These are phyloP conservation scores for Noctua comes DNA, from an alignment of 2,888 invertebrate species.

Conservation along the genomic window DNA sequence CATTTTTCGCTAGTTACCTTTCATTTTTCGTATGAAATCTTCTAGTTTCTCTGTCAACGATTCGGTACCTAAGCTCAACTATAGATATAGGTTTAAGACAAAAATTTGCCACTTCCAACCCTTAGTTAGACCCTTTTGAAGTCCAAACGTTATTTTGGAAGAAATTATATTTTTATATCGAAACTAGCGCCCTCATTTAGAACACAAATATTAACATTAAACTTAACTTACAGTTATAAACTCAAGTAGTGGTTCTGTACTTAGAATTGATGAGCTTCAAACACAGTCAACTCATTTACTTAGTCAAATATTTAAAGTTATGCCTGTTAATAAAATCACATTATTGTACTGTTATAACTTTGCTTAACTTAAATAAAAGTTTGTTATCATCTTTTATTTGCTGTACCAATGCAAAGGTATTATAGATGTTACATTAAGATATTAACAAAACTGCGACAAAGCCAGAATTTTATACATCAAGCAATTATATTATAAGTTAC, in stretches of 20 bases:
- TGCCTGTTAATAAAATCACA: slow-evolving; percentile 32
- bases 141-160: slow-evolving; percentile 49
- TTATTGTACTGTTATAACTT: slow-evolving; percentile 55
- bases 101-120: slow-evolving; percentile 44
- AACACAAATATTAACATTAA: slow-evolving; percentile 22
- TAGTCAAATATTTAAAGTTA: slow-evolving; percentile 63
- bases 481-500: slow-evolving; percentile 63
- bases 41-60: slow-evolving; percentile 24
- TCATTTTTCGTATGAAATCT: slow-evolving; percentile 2
- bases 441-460: slow-evolving; percentile 33
- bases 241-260: slow-evolving; percentile 35
- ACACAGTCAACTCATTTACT: slow-evolving; percentile 43
- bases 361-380: slow-evolving; percentile 45
- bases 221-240: slow-evolving; percentile 42
- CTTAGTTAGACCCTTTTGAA: slow-evolving; percentile 28
- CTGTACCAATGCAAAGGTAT: slow-evolving; percentile 32
- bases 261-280: slow-evolving; percentile 38
- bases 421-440: slow-evolving; percentile 33
- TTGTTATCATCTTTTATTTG: slow-evolving; percentile 38
- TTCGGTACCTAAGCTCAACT: slow-evolving; percentile 51
- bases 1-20: slow-evolving; percentile 22
- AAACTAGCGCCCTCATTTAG: slow-evolving; percentile 30
- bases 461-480: slow-evolving; percentile 56
- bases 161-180: slow-evolving; percentile 56
- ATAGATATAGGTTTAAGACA: slow-evolving; percentile 61